phyloP scores from a whole-genome alignment of 1,140 invertebrate species.

The Lamellibrachia luymesi region DNA sequence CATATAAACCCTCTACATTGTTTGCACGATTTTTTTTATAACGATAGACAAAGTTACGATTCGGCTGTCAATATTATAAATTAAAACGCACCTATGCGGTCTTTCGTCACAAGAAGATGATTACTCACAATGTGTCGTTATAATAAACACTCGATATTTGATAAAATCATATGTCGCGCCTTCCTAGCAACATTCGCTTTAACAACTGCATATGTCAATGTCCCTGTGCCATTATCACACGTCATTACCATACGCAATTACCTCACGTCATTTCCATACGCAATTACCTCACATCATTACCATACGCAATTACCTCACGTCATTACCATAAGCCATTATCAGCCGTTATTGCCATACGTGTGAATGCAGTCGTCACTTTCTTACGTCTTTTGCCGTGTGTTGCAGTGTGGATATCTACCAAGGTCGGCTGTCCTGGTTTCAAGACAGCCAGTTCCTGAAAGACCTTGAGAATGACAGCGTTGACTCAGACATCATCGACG shows the following conservation, averaged over 20 bases:
- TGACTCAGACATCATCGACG: slow-evolving; percentile 30
- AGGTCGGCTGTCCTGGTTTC: slow-evolving; percentile 26
- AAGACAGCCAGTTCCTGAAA: slow-evolving; percentile 30
- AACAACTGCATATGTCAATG: background rate
- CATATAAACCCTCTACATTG: too few species aligned
- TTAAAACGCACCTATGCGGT: background rate
- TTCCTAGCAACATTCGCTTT: background rate
- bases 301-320: background rate
- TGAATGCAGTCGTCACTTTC: background rate
- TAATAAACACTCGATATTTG: background rate
- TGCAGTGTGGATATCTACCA: slow-evolving; percentile 30
- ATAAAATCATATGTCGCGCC: background rate
- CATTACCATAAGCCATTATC: background rate
- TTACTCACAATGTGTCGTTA: background rate
- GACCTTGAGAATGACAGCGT: slow-evolving; percentile 30
- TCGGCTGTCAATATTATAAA: too few species aligned
- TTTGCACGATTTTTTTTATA: too few species aligned
- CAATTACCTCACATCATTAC: background rate
- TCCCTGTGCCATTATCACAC: background rate
- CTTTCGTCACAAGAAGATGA: background rate
- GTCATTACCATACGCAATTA: background rate
- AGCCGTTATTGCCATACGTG: background rate
- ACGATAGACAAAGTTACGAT: too few species aligned
- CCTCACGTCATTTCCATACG: background rate
- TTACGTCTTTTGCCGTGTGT: background rate